These are phyloP conservation scores for Pseudochaenichthys georgianus DNA, from an alignment of 2,797 vertebrate species.

Conservation along the genomic window DNA sequence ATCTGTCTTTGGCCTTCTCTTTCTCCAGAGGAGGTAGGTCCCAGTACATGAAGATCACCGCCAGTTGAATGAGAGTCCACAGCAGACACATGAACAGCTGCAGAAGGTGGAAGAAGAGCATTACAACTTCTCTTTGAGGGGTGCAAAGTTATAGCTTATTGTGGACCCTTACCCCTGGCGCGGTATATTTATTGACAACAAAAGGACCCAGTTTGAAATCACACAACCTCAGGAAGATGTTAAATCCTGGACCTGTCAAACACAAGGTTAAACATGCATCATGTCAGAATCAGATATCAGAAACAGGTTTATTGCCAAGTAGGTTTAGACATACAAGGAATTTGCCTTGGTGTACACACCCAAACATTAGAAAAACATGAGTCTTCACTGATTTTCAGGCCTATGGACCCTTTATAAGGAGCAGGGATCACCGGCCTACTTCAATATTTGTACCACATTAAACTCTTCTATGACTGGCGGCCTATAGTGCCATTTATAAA, in stretches of 20 bases:
- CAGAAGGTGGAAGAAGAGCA: background rate
- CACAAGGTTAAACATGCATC: background rate
- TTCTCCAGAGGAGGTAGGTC: conserved; percentile 77
- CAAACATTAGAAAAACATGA: background rate
- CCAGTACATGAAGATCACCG: conserved; percentile 87
- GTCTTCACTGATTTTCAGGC: too few relatives aligned
- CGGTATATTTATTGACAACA: conserved; percentile 87
- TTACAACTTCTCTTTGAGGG: background rate
- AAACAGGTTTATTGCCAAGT: too few relatives aligned
- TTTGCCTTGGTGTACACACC: too few relatives aligned
- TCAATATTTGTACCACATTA: too few relatives aligned
- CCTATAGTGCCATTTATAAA: too few relatives aligned
- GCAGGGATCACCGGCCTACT: too few relatives aligned
- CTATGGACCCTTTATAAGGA: too few relatives aligned
- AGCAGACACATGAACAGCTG: conserved; percentile 90
- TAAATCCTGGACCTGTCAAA: conserved; percentile 87
- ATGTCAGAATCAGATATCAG: too few relatives aligned
- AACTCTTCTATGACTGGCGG: too few relatives aligned
- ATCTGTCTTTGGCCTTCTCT: conserved; percentile 6
- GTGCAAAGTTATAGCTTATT: background rate
- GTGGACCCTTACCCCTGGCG: conserved; percentile 85
- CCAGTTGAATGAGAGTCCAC: conserved; percentile 87
- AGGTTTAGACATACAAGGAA: too few relatives aligned
- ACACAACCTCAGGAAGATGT: conserved; percentile 88
- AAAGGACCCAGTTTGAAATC: conserved; percentile 88